Conservation (phyloP, 1,140 invertebrate genomes). For the Dendroctonus valens region DNA sequence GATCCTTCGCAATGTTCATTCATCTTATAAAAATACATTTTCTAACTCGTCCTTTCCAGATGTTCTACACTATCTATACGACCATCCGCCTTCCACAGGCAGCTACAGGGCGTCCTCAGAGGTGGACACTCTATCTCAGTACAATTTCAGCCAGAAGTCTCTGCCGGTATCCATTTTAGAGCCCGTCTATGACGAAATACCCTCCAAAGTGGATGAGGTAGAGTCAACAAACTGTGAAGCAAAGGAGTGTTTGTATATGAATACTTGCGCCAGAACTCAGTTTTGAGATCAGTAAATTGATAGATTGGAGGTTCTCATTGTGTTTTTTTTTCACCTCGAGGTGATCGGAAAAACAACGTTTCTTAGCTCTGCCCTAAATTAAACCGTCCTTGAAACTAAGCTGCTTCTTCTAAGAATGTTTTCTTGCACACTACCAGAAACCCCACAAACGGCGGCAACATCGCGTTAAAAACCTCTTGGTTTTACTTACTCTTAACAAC, state of each 20-base stretch:
- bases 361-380: no score
- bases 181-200: slow-evolving; percentile 47
- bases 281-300: slow-evolving; percentile 23
- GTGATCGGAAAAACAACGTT: no score
- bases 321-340: no score
- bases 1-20: neutral
- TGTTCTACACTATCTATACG: slow-evolving; percentile 39
- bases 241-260: slow-evolving; percentile 33
- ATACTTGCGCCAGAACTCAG: slow-evolving; percentile 36
- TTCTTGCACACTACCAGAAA: no score
- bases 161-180: slow-evolving; percentile 28
- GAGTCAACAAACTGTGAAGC: neutral
- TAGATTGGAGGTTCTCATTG: no score
- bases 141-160: slow-evolving; percentile 15
- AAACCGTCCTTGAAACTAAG: no score
- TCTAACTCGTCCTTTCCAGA: slow-evolving; percentile 16
- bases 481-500: no score
- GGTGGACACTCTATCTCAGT: slow-evolving; percentile 30
- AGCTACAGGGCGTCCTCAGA: slow-evolving; percentile 43
- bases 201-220: slow-evolving; percentile 10
- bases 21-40: no score
- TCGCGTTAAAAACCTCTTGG: no score
- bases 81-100: slow-evolving; percentile 46
- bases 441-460: no score
- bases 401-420: no score